These are phyloP conservation scores for Neodiprion pinetum DNA, from an alignment of 1,140 invertebrate species.

Conservation along the genomic window DNA sequence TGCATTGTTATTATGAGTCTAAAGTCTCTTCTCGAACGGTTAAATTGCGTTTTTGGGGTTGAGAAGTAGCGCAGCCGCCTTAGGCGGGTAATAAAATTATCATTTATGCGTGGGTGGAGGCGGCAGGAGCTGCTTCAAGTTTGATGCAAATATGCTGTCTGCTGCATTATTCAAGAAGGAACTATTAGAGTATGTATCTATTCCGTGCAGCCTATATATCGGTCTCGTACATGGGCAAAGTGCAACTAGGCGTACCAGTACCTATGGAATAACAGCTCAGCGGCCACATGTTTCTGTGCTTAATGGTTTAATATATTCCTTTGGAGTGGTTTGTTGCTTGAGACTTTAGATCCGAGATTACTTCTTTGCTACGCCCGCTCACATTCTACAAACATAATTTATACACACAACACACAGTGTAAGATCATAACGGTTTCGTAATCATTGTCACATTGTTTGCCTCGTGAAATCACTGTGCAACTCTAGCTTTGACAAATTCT, in stretches of 20 bases:
- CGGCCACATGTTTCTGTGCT: conserved; percentile 46
- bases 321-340: conserved; percentile 41
- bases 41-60: conserved; percentile 45
- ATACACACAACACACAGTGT: neutral
- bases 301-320: conserved; percentile 53
- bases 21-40: conserved; percentile 35
- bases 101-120: conserved; percentile 47
- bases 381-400: neutral
- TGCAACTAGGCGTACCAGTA: conserved; percentile 47
- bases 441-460: too few species aligned
- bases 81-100: conserved; percentile 53
- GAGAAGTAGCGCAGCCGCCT: conserved; percentile 37
- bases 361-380: neutral
- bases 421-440: too few species aligned
- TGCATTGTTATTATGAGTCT: conserved; percentile 45
- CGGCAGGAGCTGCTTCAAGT: conserved; percentile 45
- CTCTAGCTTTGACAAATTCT: too few species aligned
- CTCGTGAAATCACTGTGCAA: too few species aligned
- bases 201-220: conserved; percentile 29
- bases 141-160: conserved; percentile 54
- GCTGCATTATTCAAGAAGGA: conserved; percentile 56
- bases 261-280: conserved; percentile 42
- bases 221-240: conserved; percentile 31
- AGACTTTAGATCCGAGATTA: conserved; percentile 23
- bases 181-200: conserved; percentile 49